phyloP scores from a whole-genome alignment of 2,113 vertebrate genomes.

The Peromyscus leucopus region DNA sequence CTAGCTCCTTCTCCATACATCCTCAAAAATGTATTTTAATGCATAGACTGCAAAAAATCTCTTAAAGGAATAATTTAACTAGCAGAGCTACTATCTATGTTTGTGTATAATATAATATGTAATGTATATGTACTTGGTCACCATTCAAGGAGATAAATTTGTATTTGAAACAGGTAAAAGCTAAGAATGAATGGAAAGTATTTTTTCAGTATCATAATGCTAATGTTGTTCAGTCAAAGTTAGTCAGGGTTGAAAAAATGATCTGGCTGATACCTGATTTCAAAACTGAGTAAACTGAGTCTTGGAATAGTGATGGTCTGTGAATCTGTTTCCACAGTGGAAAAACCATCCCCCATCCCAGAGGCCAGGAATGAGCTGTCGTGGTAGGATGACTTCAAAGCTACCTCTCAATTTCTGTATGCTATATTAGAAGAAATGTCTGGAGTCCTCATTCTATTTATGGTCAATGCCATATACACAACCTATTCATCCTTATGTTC shows the following conservation, averaged over 20 bases:
- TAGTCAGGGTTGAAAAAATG: not conserved
- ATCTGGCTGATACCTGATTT: not conserved
- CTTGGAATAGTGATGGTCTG: not conserved
- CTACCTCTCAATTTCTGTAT: not conserved
- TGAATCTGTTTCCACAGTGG: not conserved
- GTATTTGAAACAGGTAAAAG: not conserved
- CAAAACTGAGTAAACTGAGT: not conserved
- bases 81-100: not conserved
- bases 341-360: not conserved
- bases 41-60: not conserved
- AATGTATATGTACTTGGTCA: not conserved
- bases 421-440: not conserved
- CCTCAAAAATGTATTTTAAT: not conserved
- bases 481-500: not conserved
- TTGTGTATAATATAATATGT: not conserved
- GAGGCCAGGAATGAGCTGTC: not conserved
- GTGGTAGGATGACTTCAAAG: not conserved
- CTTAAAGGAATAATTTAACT: not conserved
- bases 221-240: slow-evolving; percentile 36
- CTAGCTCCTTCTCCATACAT: not conserved
- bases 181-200: not conserved
- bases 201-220: not conserved
- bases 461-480: not conserved
- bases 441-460: not conserved
- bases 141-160: not conserved